Evolutionary conservation across 2,113 vertebrate genomes (phyloP).

Genomic region (Perca schrenkii): DNA sequence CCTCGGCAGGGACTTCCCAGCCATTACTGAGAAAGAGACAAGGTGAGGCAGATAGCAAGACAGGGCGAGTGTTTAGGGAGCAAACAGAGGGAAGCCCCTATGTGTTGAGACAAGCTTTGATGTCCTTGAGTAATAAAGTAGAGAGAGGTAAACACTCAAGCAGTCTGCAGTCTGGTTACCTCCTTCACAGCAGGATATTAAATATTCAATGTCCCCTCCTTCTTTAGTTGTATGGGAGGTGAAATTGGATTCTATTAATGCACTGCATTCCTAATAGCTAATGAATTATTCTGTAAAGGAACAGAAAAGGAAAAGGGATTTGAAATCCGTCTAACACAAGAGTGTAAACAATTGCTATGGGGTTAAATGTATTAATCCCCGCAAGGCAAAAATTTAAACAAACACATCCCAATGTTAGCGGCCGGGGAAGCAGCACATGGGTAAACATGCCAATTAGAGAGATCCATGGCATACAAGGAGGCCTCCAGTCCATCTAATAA

Average conservation of each 20-base stretch:
- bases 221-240: conserved; percentile 22
- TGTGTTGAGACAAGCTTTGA: conserved; percentile 57
- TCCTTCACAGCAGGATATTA: conserved; percentile 58
- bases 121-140: conserved; percentile 67
- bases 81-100: conserved; percentile 50
- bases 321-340: conserved; percentile 37
- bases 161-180: conserved; percentile 47
- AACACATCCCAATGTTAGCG: conserved; percentile 66
- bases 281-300: conserved; percentile 44
- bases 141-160: conserved; percentile 53
- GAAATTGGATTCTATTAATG: conserved; percentile 47
- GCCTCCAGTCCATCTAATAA: conserved; percentile 79
- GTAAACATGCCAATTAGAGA: conserved; percentile 83
- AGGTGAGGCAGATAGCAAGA: conserved; percentile 43
- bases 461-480: conserved; percentile 76
- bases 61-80: conserved; percentile 51
- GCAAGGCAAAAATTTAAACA: conserved; percentile 69
- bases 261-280: conserved; percentile 17
- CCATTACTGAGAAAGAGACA: conserved; percentile 42
- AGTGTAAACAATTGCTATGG: conserved; percentile 53
- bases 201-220: conserved; percentile 58
- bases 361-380: conserved; percentile 74
- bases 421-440: conserved; percentile 66
- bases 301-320: conserved; percentile 35
- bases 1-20: conserved; percentile 45